Evolutionary conservation across 2,888 invertebrate genomes (phyloP).

Genomic region (Autographa pulchrina): DNA sequence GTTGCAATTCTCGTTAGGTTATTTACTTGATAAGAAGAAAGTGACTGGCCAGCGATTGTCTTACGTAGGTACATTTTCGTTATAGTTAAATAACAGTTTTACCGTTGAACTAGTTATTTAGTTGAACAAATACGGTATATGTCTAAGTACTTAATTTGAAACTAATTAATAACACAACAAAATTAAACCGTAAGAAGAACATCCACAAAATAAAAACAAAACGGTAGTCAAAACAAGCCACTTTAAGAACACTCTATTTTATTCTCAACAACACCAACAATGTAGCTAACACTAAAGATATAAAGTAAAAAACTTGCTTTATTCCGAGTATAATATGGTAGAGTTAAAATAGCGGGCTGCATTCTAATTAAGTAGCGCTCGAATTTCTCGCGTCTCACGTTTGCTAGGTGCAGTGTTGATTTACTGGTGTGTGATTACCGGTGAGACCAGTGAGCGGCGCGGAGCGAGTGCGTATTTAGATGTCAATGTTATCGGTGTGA

Average conservation of each 20-base stretch:
- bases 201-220: conserved; percentile 24
- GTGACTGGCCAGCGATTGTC: too few species aligned
- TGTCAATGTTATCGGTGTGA: conserved; percentile 21
- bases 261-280: conserved; percentile 27
- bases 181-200: conserved; percentile 2
- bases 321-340: conserved; percentile 27
- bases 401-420: conserved; percentile 49
- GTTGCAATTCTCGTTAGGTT: too few species aligned
- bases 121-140: too few species aligned
- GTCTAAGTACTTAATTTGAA: too few species aligned
- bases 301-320: conserved; percentile 27
- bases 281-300: conserved; percentile 26
- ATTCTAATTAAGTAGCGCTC: conserved; percentile 53
- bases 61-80: too few species aligned
- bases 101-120: too few species aligned
- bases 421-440: conserved; percentile 48
- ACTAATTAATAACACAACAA: too few species aligned
- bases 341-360: conserved; percentile 48
- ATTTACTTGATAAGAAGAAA: too few species aligned
- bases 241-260: conserved; percentile 39
- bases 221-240: conserved; percentile 32
- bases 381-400: conserved; percentile 46
- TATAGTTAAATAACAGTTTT: too few species aligned
- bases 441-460: background rate
- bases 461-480: conserved; percentile 14